A percentile compares a stretch with the other conserved stretches of the same genome.
Evolutionary conservation across 2,888 invertebrate genomes (phyloP).

Genomic region (Cenopis cana): DNA sequence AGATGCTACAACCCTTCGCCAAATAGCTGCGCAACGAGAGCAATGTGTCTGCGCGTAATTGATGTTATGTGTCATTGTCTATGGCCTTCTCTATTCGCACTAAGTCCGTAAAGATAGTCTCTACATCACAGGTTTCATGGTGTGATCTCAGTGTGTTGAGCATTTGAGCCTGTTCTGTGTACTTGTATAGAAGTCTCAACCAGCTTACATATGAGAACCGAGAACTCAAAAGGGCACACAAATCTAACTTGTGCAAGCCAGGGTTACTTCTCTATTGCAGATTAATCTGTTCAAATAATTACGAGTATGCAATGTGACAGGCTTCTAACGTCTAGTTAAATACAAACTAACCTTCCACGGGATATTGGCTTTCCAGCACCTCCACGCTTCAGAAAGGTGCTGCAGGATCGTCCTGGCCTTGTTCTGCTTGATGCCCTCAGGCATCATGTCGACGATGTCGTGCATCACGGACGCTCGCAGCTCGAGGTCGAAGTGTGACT

Average conservation of each 20-base stretch:
- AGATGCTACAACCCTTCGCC: too few species aligned
- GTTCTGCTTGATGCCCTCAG: constrained; percentile 99
- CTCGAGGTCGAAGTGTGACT: constrained; percentile 99
- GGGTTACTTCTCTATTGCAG: too few species aligned
- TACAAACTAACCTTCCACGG: constrained; percentile 95
- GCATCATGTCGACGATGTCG: constrained; percentile 99
- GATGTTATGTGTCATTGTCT: not conserved
- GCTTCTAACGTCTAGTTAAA: not conserved
- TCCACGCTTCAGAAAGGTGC: constrained; percentile 99
- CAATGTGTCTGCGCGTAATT: not conserved
- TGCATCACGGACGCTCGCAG: constrained; percentile 98
- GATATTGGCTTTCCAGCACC: constrained; percentile 99
- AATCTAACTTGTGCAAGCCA: too few species aligned
- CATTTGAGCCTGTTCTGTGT: not conserved
- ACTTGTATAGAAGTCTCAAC: not conserved
- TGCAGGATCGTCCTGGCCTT: constrained; percentile 99
- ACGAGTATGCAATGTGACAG: not conserved
- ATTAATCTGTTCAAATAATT: not conserved
- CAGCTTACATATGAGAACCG: not conserved
- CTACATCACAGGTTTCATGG: not conserved
- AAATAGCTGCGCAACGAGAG: not conserved
- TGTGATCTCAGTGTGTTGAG: not conserved
- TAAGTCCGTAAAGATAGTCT: not conserved
- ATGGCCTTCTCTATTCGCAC: not conserved
- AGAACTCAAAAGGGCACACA: not conserved